Evolutionary conservation across 2,113 vertebrate genomes (phyloP).

Genomic region (Crotalus tigris): DNA sequence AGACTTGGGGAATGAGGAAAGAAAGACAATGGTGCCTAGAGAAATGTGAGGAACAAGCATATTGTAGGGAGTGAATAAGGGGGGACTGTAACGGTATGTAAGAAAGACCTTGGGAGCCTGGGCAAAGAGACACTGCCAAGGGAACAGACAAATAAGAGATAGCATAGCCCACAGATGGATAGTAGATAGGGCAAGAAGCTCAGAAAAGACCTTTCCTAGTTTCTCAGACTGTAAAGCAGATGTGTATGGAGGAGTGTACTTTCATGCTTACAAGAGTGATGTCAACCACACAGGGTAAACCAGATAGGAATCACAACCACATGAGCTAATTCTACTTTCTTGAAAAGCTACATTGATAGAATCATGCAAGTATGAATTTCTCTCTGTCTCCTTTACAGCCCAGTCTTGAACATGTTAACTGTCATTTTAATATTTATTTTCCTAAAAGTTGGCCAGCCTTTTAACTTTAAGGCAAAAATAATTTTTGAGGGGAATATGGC

Average conservation of each 20-base stretch:
- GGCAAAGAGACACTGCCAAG: not conserved
- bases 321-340: not conserved
- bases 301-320: not conserved
- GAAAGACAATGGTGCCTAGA: not conserved
- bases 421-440: slow-evolving; percentile 62
- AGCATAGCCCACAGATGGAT: not conserved
- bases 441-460: slow-evolving; percentile 61
- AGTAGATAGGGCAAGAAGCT: not conserved
- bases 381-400: not conserved
- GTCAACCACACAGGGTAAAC: not conserved
- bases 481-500: slow-evolving; percentile 45
- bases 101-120: not conserved
- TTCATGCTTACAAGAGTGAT: not conserved
- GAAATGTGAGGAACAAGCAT: not conserved
- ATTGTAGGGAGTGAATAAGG: not conserved
- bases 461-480: slow-evolving; percentile 50
- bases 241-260: not conserved
- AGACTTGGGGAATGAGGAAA: not conserved
- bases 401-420: slow-evolving; percentile 55
- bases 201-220: not conserved
- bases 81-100: not conserved
- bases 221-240: not conserved
- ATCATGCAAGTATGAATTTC: not conserved
- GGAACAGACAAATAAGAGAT: not conserved
- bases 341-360: not conserved